Base-by-base conservation (phyloP, 2,797 vertebrate species). In the Pogoniulus pusillus region DNA sequence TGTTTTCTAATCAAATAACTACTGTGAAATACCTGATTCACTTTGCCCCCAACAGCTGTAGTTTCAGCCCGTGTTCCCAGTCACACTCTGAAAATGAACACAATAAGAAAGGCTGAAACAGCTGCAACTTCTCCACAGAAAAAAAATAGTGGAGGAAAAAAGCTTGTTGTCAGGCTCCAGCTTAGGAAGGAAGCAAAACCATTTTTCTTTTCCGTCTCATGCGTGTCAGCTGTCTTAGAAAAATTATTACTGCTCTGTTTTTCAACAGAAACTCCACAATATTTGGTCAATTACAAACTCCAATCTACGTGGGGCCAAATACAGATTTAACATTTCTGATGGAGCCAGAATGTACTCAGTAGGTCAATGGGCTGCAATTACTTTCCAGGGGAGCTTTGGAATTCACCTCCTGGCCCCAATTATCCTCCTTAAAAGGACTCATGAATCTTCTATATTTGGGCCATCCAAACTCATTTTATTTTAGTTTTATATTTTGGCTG, bases 21-120 rank as follows among this genome's bases (percentile, higher is more conserved):
- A 97, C 96, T 97, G 97, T 97, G 97, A 98, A 98, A 98, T 97
- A 97, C 96, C 97, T 96, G 96, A 98, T 98, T 98, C 97, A 97
- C 95, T 97, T 95, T 97, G 97, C 96, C 96, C 95, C 90, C 96
- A 96, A 97, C 98, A 98, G 98, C 97, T 98, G 97, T 96, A 96
- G 90, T 95, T 94, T 64, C 62, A 85, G 95, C 78, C 92, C 92
- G 47, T 84, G 93, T 98, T 98, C 97, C 97, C 97, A 98, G 97
- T 93, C 96, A 68, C 81, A 96, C 77, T 96, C 95, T 82, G 81
- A 93, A 96, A 95, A 94, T 83, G 95, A 96, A 91, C 94, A 97
- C 96, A 97, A 96, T 91, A 96, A 96, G 94, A 97, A 96, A 95
- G 96, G 94, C 96, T 53, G 88, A 97, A 97, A 98, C 98, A 98